Conservation (phyloP, 2,113 vertebrate species). For the Manacus vitellinus region DNA sequence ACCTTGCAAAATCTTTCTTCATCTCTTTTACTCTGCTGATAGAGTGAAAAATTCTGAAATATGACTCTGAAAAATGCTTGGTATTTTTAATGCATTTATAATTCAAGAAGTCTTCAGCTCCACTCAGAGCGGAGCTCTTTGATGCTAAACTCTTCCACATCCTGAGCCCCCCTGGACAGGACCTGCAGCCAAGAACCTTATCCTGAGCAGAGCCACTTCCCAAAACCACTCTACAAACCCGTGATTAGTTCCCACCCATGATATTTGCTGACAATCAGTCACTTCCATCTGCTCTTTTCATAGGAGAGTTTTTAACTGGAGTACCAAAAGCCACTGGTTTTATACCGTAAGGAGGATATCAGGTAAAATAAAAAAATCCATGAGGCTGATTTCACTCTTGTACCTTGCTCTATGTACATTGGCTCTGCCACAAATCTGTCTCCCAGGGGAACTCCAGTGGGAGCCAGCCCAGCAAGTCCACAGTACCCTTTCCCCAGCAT, state of each 20-base stretch:
- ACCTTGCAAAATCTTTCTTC: slow-evolving; percentile 56
- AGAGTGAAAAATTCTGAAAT: slow-evolving; percentile 42
- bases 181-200: background rate
- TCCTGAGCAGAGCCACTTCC: background rate
- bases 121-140: background rate
- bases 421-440: background rate
- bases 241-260: background rate
- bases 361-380: background rate
- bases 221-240: background rate
- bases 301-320: background rate
- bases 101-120: slow-evolving; percentile 23
- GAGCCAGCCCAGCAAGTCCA: fast-evolving
- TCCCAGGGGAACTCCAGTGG: background rate
- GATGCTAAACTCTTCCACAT: background rate
- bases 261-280: background rate
- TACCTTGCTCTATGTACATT: background rate
- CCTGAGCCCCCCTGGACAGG: background rate
- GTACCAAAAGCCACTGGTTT: background rate
- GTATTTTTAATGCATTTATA: slow-evolving; percentile 60
- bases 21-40: background rate
- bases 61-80: slow-evolving; percentile 28
- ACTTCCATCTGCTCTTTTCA: background rate
- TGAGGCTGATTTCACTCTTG: background rate
- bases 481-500: background rate
- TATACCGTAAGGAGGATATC: background rate